These are phyloP conservation scores for Prietella phreatophila DNA, from an alignment of 2,113 vertebrate genomes.

Conservation along the genomic window DNA sequence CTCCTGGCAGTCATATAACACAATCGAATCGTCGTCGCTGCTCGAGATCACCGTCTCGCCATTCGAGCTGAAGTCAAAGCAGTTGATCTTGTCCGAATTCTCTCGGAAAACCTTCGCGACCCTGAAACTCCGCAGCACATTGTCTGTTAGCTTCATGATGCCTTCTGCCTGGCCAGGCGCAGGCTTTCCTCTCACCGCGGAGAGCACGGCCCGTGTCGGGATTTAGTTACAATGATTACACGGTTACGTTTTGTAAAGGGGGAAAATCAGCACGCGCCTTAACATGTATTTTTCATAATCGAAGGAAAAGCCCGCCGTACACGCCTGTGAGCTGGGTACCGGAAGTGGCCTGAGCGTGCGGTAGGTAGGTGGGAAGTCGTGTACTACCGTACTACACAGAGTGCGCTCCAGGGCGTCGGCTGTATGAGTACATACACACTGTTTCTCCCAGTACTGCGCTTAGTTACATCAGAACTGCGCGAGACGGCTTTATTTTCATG, in stretches of 20 bases:
- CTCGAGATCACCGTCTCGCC: slow-evolving; percentile 98
- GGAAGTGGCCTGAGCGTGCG: slow-evolving; percentile 4
- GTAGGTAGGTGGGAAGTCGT: background rate
- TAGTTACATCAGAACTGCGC: too few relatives aligned
- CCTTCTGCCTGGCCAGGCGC: slow-evolving; percentile 56
- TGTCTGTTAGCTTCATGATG: slow-evolving; percentile 94
- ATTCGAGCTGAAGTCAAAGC: slow-evolving; percentile 97
- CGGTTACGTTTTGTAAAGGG: background rate
- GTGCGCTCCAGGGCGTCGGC: too few relatives aligned
- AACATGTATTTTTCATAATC: slow-evolving; percentile 9
- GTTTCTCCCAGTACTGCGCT: too few relatives aligned
- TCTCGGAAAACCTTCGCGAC: slow-evolving; percentile 98
- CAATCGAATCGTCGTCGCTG: slow-evolving; percentile 97
- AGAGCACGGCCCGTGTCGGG: background rate
- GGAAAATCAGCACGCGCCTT: background rate
- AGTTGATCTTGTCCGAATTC: slow-evolving; percentile 98
- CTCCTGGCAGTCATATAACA: slow-evolving; percentile 97
- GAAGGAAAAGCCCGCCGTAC: slow-evolving; percentile 41
- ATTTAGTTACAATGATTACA: background rate
- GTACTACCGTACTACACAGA: background rate
- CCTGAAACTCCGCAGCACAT: slow-evolving; percentile 97
- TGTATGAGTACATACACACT: too few relatives aligned
- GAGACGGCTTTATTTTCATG: too few relatives aligned
- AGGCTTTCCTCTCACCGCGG: slow-evolving; percentile 41
- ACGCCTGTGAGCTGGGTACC: slow-evolving; percentile 19